Percentiles rank a stretch among this genome's conserved stretches.
These are phyloP conservation scores for Apeira syringaria DNA, from an alignment of 2,888 invertebrate genomes.

Conservation along the genomic window DNA sequence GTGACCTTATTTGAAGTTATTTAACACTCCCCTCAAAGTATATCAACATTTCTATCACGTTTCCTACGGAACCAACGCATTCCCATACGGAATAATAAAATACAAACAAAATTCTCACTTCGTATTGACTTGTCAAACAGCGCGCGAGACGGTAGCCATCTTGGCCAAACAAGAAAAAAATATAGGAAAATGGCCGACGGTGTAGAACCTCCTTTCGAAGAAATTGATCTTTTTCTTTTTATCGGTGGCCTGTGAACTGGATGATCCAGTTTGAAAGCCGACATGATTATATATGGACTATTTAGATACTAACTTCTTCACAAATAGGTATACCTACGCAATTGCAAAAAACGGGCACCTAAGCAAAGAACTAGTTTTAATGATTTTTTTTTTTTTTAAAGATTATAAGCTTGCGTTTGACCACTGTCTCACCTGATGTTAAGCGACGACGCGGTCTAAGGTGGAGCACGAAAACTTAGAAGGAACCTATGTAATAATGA, in stretches of 20 bases:
- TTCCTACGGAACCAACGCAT: conserved; percentile 16
- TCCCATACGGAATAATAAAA: conserved; percentile 26
- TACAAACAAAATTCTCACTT: conserved; percentile 35
- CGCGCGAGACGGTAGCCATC: conserved; percentile 52
- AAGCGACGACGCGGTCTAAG: too few relatives aligned
- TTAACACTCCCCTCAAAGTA: conserved; percentile 13
- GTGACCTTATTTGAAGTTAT: conserved; percentile 11
- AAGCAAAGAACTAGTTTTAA: too few relatives aligned
- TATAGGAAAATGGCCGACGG: conserved; percentile 46
- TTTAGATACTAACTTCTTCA: too few relatives aligned
- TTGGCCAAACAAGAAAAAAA: conserved; percentile 35
- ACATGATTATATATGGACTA: not conserved
- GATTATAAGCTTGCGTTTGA: too few relatives aligned
- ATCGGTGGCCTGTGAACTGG: conserved; percentile 21
- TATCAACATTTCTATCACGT: conserved; percentile 8
- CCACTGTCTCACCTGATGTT: too few relatives aligned
- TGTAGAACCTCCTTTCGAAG: conserved; percentile 35
- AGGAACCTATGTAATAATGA: too few relatives aligned
- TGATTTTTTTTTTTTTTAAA: too few relatives aligned
- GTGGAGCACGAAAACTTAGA: too few relatives aligned
- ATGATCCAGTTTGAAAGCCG: conserved; percentile 14
- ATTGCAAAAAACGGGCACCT: too few relatives aligned
- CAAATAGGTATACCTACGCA: too few relatives aligned
- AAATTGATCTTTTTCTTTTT: conserved; percentile 34
- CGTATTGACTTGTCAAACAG: conserved; percentile 45